Evolutionary conservation across 1,140 invertebrate genomes (phyloP).

Genomic region (Calliopsis andreniformis): DNA sequence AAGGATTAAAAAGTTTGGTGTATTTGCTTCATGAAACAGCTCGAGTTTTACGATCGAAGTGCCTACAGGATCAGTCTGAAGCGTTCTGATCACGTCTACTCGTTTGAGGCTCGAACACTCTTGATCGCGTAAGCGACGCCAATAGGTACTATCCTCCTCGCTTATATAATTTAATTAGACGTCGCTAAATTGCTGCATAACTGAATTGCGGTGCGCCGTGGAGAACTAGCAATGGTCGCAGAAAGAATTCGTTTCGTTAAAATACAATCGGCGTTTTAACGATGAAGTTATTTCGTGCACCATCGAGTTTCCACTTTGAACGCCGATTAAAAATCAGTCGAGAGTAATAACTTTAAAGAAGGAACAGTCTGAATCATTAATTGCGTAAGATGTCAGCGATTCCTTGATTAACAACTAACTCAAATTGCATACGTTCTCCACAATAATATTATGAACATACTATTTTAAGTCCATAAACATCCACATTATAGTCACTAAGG

Average conservation of each 20-base stretch:
- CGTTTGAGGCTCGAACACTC: background rate
- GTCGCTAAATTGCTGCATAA: slow-evolving; percentile 62
- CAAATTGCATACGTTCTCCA: too few relatives aligned
- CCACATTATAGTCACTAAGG: too few relatives aligned
- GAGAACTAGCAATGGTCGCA: slow-evolving; percentile 55
- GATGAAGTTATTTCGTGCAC: too few relatives aligned
- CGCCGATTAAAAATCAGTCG: too few relatives aligned
- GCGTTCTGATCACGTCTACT: background rate
- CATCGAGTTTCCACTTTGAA: too few relatives aligned
- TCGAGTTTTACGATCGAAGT: background rate
- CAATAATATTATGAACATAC: too few relatives aligned
- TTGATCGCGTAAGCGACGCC: slow-evolving; percentile 17
- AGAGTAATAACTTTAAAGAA: background rate
- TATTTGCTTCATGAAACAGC: too few relatives aligned
- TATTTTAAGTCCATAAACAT: too few relatives aligned
- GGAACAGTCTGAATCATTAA: too few relatives aligned
- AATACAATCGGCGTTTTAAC: background rate
- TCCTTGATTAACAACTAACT: too few relatives aligned
- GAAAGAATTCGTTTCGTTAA: slow-evolving; percentile 5
- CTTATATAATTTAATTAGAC: slow-evolving; percentile 61
- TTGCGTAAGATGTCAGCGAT: too few relatives aligned
- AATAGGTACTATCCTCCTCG: slow-evolving; percentile 19
- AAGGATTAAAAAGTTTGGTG: too few relatives aligned
- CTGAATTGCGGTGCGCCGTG: slow-evolving; percentile 50
- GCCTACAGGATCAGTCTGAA: background rate